These are phyloP conservation scores for Epistrophe grossulariae DNA, from an alignment of 2,888 invertebrate genomes.

Conservation along the genomic window DNA sequence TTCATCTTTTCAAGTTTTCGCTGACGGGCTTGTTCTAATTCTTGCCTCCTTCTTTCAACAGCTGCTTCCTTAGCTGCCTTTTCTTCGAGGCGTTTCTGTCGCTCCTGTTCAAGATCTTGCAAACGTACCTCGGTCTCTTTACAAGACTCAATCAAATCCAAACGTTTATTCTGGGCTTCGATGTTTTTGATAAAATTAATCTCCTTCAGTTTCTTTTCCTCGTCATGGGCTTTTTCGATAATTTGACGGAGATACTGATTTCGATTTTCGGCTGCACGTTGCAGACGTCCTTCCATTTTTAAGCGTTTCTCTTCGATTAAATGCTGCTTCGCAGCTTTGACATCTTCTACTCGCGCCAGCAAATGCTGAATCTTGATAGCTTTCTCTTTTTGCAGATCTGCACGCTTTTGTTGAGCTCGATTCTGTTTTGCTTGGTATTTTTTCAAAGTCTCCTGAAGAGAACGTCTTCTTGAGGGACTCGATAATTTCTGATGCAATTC, in stretches of 20 bases:
- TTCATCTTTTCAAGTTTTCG: slow-evolving; percentile 90
- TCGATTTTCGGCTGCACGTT: slow-evolving; percentile 96
- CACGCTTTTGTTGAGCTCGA: slow-evolving; percentile 94
- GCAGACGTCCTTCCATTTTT: slow-evolving; percentile 90
- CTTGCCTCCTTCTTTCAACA: slow-evolving; percentile 93
- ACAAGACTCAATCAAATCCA: slow-evolving; percentile 94
- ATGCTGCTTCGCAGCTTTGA: slow-evolving; percentile 92
- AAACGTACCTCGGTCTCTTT: slow-evolving; percentile 90
- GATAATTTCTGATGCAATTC: slow-evolving; percentile 97
- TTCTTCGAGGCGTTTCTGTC: slow-evolving; percentile 90
- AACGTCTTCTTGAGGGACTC: slow-evolving; percentile 93
- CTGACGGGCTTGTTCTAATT: slow-evolving; percentile 92
- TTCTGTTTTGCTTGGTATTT: slow-evolving; percentile 95
- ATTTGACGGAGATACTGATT: slow-evolving; percentile 92
- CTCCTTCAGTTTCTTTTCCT: slow-evolving; percentile 97
- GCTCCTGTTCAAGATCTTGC: slow-evolving; percentile 93
- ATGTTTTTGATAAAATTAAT: slow-evolving; percentile 98
- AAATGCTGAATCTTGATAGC: slow-evolving; percentile 93
- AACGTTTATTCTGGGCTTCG: slow-evolving; percentile 96
- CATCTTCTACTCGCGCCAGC: slow-evolving; percentile 93
- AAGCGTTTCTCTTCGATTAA: slow-evolving; percentile 92
- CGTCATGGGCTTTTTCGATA: slow-evolving; percentile 97
- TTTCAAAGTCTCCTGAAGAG: slow-evolving; percentile 91
- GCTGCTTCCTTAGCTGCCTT: slow-evolving; percentile 98
- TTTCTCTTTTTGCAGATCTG: slow-evolving; percentile 92